Conservation (phyloP, 2,888 invertebrate genomes). For the Hermaeophaga mercurialis region DNA sequence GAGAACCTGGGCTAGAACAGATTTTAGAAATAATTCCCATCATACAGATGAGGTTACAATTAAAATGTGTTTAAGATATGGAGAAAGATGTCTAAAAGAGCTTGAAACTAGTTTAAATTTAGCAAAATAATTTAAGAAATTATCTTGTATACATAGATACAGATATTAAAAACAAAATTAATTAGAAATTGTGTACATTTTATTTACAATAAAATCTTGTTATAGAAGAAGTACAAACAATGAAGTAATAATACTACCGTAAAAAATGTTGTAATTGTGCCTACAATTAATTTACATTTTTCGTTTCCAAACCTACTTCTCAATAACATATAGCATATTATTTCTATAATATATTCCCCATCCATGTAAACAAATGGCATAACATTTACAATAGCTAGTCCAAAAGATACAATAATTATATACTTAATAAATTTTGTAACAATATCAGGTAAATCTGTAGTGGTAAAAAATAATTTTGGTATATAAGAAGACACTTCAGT, state of each 20-base stretch:
- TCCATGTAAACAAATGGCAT: slow-evolving; percentile 93
- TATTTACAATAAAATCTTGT: slow-evolving; percentile 6
- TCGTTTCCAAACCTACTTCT: slow-evolving; percentile 40
- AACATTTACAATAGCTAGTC: slow-evolving; percentile 87
- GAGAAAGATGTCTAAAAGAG: slow-evolving; percentile 71
- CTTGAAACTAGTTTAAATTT: slow-evolving; percentile 68
- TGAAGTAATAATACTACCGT: slow-evolving; percentile 64
- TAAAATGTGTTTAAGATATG: slow-evolving; percentile 73
- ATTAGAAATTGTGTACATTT: neutral
- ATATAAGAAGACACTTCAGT: slow-evolving; percentile 80
- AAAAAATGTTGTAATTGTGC: slow-evolving; percentile 69
- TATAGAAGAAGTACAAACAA: slow-evolving; percentile 27
- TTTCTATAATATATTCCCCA: slow-evolving; percentile 85
- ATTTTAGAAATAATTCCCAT: slow-evolving; percentile 74
- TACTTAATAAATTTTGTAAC: slow-evolving; percentile 79
- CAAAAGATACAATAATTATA: slow-evolving; percentile 84
- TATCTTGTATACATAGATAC: too few species aligned
- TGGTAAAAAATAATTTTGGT: slow-evolving; percentile 67
- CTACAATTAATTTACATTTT: slow-evolving; percentile 63
- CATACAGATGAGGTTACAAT: slow-evolving; percentile 75
- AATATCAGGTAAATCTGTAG: slow-evolving; percentile 69
- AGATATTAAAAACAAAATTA: neutral
- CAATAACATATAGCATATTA: slow-evolving; percentile 59
- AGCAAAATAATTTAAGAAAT: slow-evolving; percentile 60
- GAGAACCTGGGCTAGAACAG: slow-evolving; percentile 73